Base-by-base conservation (phyloP, 2,797 vertebrate genomes). In the Thunnus albacares region DNA sequence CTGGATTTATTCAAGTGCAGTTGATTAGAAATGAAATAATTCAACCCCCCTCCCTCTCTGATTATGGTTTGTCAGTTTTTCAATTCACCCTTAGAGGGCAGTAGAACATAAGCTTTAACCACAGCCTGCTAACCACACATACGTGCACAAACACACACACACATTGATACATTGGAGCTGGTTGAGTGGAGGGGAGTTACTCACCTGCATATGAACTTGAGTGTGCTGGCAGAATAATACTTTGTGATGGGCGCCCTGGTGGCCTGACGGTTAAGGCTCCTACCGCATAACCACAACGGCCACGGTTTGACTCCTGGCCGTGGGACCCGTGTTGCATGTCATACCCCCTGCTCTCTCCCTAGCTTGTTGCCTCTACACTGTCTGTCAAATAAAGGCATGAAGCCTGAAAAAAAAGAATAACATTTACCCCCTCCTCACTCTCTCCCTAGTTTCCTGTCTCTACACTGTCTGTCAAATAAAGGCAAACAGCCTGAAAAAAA, bases 161-260 rank as follows among this genome's bases (percentile, higher is more conserved):
- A 65, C 13, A 56, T 18, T n/a, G 41, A 59, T 65, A 67, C 63
- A 70, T 22, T 75, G 77, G 67, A 80, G 73, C 59, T 6, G n/a
- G 71, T 76, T 75, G 66, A 85, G 74, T 81, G 14, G 85, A 83
- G 68, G 70, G 74, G 80, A 88, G 87, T 84, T 83, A 87, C 84
- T 92, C 84, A 92, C 91, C 89, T 93, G 91, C 75, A 79, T 82
- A 87, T 93, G 90, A 92, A 92, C 89, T 88, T 89, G 73, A 82
- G 77, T 82, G 72, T 84, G 69, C 61, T 78, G 79, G 71, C 70
- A 85, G 81, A 75, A 63, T 79, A 81, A 86, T 82, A 71, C 78
- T 79, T 64, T 72, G 75, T 83, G 80, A 88, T 86, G 84, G 38
- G 38, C 2, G 38, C 38, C 10, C 38, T 38, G 38, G 38, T 38